These are phyloP conservation scores for Magallana ariakensis DNA, from an alignment of 1,140 invertebrate genomes.

Conservation along the genomic window DNA sequence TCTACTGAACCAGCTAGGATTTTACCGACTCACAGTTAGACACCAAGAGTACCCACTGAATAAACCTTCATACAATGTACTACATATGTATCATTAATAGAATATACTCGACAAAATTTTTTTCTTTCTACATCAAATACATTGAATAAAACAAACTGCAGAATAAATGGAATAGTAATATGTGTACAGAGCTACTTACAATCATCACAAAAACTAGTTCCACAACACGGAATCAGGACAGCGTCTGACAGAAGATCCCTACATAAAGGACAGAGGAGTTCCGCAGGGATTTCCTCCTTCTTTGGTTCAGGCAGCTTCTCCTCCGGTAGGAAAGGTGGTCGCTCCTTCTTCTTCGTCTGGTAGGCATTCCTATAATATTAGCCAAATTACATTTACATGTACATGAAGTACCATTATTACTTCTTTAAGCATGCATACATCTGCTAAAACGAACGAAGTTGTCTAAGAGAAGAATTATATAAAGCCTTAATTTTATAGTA, in stretches of 20 bases:
- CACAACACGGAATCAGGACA: conserved; percentile 98
- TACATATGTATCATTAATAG: too few relatives aligned
- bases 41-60: too few relatives aligned
- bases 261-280: conserved; percentile 94
- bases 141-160: too few relatives aligned
- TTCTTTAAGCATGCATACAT: too few relatives aligned
- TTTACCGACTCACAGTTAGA: not conserved
- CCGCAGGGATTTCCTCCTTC: conserved; percentile 86
- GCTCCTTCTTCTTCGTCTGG: conserved; percentile 87
- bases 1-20: not conserved
- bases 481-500: too few relatives aligned
- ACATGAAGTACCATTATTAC: not conserved
- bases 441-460: too few relatives aligned
- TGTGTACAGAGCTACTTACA: conserved; percentile 84
- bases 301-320: conserved; percentile 77
- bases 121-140: too few relatives aligned
- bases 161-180: too few relatives aligned
- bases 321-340: conserved; percentile 83
- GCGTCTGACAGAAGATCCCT: conserved; percentile 96
- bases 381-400: not conserved
- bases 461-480: too few relatives aligned
- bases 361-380: conserved; percentile 85
- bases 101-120: too few relatives aligned
- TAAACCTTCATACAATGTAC: too few relatives aligned
- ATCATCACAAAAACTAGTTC: conserved; percentile 98